Evolutionary conservation across 1,140 invertebrate genomes (phyloP).

Genomic region (Nasonia longicornis): DNA sequence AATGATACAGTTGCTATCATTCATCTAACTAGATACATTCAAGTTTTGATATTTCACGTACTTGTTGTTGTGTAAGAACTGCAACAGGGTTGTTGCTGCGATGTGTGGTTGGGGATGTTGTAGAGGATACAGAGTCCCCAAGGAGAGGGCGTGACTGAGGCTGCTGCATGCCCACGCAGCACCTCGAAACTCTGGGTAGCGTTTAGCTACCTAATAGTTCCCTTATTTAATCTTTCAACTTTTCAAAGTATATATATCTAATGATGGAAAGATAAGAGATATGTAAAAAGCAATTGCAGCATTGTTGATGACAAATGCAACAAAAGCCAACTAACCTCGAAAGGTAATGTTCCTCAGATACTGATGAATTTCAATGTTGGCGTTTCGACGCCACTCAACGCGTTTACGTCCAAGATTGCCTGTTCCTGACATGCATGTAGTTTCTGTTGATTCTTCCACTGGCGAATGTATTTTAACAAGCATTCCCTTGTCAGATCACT

Average conservation of each 20-base stretch:
- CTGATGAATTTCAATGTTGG: constrained; percentile 50
- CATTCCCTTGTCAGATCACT: constrained; percentile 43
- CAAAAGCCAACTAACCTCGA: constrained; percentile 28
- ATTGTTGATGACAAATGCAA: background rate
- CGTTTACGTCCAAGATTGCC: constrained; percentile 68
- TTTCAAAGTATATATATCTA: constrained; percentile 33
- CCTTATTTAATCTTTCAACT: constrained; percentile 53
- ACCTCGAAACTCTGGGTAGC: constrained; percentile 70
- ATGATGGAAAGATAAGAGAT: constrained; percentile 9
- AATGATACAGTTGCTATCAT: constrained; percentile 19
- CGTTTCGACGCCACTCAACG: constrained; percentile 69
- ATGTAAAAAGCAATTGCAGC: background rate
- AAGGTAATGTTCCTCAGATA: constrained; percentile 26
- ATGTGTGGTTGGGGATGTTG: constrained; percentile 68
- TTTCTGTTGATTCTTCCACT: constrained; percentile 56
- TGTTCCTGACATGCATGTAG: constrained; percentile 70
- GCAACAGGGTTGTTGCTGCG: constrained; percentile 66
- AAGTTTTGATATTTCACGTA: constrained; percentile 48
- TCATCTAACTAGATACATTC: background rate
- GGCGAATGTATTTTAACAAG: constrained; percentile 40
- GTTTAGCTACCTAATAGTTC: constrained; percentile 65
- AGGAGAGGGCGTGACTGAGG: constrained; percentile 73
- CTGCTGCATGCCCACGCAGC: constrained; percentile 74
- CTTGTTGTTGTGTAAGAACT: constrained; percentile 71
- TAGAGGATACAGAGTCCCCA: constrained; percentile 71